Percentiles rank a stretch among this genome's conserved stretches.
phyloP scores from a whole-genome alignment of 2,888 invertebrate species.

The Germaria angustata region DNA sequence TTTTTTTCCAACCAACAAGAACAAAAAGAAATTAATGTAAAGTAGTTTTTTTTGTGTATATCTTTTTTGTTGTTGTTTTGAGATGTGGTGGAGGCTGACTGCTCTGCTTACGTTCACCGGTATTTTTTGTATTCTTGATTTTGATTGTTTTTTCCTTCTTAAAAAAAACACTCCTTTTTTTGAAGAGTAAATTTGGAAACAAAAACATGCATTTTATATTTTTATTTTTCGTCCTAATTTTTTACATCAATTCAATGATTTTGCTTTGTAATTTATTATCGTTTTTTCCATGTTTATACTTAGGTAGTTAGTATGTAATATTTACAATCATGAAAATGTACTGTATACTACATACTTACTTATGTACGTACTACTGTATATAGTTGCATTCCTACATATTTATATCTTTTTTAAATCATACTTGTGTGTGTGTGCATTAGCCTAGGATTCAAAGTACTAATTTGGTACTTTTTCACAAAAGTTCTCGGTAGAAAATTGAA shows the following conservation, averaged over 20 bases:
- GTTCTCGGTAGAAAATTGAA: no score
- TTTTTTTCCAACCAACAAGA: conserved; percentile 28
- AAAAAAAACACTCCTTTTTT: conserved; percentile 58
- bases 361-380: neutral
- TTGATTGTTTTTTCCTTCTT: conserved; percentile 8
- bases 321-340: no score
- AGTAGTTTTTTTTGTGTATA: conserved; percentile 64
- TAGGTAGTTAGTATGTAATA: no score
- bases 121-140: conserved; percentile 42
- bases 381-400: no score
- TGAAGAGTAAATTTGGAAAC: neutral
- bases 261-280: no score
- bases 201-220: neutral
- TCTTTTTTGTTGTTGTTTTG: conserved; percentile 41
- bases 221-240: neutral
- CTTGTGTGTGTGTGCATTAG: no score
- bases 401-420: no score
- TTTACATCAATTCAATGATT: no score
- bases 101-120: conserved; percentile 63
- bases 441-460: no score
- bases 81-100: conserved; percentile 40
- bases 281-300: no score
- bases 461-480: no score
- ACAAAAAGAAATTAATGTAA: conserved; percentile 48
- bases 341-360: neutral